Evolutionary conservation across 2,888 invertebrate genomes (phyloP), one percentile per base, ranked within the genome.

Genomic region (Ferrisia virgata): DNA sequence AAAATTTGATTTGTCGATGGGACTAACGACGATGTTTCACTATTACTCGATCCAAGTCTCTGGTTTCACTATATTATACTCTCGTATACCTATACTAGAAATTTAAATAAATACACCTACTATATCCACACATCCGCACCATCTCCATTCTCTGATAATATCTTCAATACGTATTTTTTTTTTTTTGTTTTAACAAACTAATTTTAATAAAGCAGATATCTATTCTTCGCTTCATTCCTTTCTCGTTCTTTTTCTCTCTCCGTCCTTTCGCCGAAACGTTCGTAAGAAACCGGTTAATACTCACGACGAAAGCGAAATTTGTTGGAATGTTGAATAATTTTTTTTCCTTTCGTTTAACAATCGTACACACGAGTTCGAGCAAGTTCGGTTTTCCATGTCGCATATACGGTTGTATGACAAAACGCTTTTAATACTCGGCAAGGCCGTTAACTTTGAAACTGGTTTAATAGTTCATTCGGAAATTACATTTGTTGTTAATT

Each of bases 361-460:
- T 64, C 64, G 64, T 31, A 28, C 31, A 28, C 9, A 36, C 72
- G 36, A n/a, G n/a, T 36, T 36, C 18, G 28, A 76, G 72, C 72
- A 18, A 76, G 72, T 76, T 76, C 6, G 36, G 18, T 76, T 76
- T 76, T 76, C 31, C 28, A 76, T 18, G 72, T 36, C 33, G 18
- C 64, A 64, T 76, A 53, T 1, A 0, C 22, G 13, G 5, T 13
- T 22, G 22, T 53, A 76, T 76, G 72, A 76, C 72, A 76, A 76
- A 76, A 76, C 36, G 72, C 28, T 36, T 36, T 76, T 76, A 76
- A 36, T 76, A 36, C 72, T 76, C 11, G 36, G 36, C 72, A 76
- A 76, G 72, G 72, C 72, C 72, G 72, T 76, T 76, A 76, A 76
- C 72, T 76, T 76, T n/a, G 72, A 36, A 76, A 76, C 72, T 76